These are phyloP conservation scores for Pangasius macronema DNA, from an alignment of 2,797 vertebrate genomes.

Conservation along the genomic window DNA sequence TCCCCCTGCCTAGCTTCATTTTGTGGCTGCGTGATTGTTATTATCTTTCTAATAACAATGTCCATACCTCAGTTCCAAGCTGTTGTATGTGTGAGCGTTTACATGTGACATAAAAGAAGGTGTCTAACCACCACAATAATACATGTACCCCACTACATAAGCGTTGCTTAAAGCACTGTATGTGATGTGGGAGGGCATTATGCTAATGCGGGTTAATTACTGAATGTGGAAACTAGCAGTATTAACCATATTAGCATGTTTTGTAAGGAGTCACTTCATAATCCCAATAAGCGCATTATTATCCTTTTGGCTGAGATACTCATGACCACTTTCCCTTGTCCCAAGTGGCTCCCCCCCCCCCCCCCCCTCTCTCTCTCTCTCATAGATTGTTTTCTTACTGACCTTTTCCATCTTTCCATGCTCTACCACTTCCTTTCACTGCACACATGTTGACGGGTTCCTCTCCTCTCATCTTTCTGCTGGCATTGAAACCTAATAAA, in stretches of 20 bases:
- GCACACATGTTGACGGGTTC: constrained; percentile 32
- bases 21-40: constrained; percentile 61
- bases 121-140: not conserved
- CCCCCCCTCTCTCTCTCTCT: constrained; percentile 44
- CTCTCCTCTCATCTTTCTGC: constrained; percentile 24
- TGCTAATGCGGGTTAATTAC: constrained; percentile 73
- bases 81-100: constrained; percentile 1
- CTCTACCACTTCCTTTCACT: constrained; percentile 58
- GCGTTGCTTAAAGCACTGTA: constrained; percentile 5
- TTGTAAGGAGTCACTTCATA: constrained; percentile 72
- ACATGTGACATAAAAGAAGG: not conserved
- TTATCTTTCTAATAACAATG: constrained; percentile 49
- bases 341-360: constrained; percentile 51
- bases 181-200: constrained; percentile 63
- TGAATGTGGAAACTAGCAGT: constrained; percentile 66
- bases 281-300: constrained; percentile 78
- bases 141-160: not conserved
- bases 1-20: constrained; percentile 13
- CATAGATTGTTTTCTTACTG: constrained; percentile 65
- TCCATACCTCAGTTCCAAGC: constrained; percentile 22
- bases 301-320: constrained; percentile 68
- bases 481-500: constrained; percentile 27
- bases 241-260: constrained; percentile 67
- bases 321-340: constrained; percentile 42
- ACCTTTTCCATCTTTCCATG: constrained; percentile 57